Evolutionary conservation across 2,113 vertebrate genomes (phyloP).

Genomic region (Dasyprocta punctata): DNA sequence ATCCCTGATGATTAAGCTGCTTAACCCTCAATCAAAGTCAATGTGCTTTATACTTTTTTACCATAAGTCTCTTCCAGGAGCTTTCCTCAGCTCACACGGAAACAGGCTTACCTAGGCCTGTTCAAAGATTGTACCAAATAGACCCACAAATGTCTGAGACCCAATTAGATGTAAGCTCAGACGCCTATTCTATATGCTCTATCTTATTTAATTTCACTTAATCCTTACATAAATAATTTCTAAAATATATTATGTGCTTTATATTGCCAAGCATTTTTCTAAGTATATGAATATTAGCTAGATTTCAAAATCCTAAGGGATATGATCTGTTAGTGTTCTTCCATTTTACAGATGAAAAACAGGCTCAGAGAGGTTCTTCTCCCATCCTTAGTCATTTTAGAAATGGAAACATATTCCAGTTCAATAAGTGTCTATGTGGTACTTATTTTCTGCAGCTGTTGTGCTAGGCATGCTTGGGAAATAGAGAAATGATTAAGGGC

Average conservation of each 20-base stretch:
- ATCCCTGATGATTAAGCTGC: constrained; percentile 7
- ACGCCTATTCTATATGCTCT: background rate
- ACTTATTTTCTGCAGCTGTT: background rate
- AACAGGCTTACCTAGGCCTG: background rate
- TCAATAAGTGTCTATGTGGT: background rate
- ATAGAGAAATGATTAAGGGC: background rate
- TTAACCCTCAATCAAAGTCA: background rate
- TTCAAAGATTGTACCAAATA: background rate
- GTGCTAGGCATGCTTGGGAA: background rate
- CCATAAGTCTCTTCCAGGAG: background rate
- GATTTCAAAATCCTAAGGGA: background rate
- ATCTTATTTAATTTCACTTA: constrained; percentile 51
- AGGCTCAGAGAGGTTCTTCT: background rate
- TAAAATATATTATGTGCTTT: constrained; percentile 41
- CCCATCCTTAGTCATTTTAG: background rate
- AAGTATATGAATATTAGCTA: constrained; percentile 15
- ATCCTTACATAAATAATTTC: background rate
- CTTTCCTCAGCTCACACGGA: background rate
- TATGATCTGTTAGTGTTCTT: background rate
- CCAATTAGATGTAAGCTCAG: constrained; percentile 26
- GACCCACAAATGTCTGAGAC: background rate
- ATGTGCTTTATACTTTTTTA: background rate
- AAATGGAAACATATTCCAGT: background rate
- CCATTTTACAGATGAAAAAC: constrained; percentile 53
- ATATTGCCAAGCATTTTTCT: constrained; percentile 19